Evolutionary conservation across 92 coral and sea anemone species (phyloP), one percentile per base, ranked within the genome.

Genomic region (Porites cylindrica): DNA sequence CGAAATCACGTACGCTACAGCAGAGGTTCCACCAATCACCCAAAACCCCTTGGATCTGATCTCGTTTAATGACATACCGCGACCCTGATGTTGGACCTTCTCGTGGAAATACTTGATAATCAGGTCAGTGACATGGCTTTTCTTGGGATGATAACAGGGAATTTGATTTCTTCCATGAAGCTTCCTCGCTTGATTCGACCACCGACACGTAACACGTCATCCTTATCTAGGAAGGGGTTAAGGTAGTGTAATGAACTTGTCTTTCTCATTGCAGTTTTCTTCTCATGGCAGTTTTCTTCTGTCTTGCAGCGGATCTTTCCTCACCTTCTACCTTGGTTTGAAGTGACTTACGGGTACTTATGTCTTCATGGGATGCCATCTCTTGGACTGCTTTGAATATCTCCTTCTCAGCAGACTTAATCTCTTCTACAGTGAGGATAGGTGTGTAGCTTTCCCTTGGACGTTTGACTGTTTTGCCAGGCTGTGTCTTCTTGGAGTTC

Each of bases 141-240:
- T 26, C 29, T 26, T 26, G 29, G 29, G 29, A 26, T 26, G 29
- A 26, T 26, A 1, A 26, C 29, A 26, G 29, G 29, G 29, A 26
- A 26, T 26, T 26, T 26, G 2, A 1, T 26, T 26, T 26, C 2
- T 1, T 26, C 29, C 29, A 1, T 26, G 29, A 26, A 26, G 29
- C 29, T 26, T 26, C 29, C 29, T 26, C 29, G 29, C 2, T 26
- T 26, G 29, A 26, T 26, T 1, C 29, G 29, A 26, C 29, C 29
- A 26, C 29, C 29, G 29, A 26, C 29, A 26, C 29, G 29, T 26
- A 1, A 26, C 29, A 26, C 29, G 29, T 2, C 29, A 26, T 26
- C 67, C 0, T 4, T 47, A 11, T 90, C 90, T 1, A 84, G 19
- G 68, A 77, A 89, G 24, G 92, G 92, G 70, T 89, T 86, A 2